A percentile compares a stretch with the other conserved stretches of the same genome.
These are phyloP conservation scores for Mesoclemmys tuberculata DNA, from an alignment of 2,113 vertebrate genomes.

Conservation along the genomic window DNA sequence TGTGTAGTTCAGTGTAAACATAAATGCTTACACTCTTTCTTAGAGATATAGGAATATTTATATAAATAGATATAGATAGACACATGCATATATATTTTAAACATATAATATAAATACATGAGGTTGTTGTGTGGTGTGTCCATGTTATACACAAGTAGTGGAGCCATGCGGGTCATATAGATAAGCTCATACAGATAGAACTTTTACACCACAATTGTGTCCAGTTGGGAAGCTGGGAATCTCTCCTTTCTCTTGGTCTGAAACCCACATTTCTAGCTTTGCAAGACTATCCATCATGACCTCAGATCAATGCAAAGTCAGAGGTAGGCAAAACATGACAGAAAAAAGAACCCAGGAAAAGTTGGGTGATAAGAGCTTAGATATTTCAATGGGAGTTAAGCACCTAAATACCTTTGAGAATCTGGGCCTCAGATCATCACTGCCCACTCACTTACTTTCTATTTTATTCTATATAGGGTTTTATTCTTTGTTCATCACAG, in stretches of 20 bases:
- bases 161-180: not conserved
- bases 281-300: not conserved
- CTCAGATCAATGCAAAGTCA: not conserved
- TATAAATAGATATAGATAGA: not conserved
- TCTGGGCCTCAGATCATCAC: not conserved
- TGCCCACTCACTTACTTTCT: not conserved
- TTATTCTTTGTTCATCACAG: not conserved
- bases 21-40: constrained; percentile 41
- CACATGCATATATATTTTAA: not conserved
- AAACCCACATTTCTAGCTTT: not conserved
- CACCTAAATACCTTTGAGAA: not conserved
- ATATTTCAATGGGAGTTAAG: not conserved
- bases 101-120: not conserved
- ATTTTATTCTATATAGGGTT: not conserved
- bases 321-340: not conserved
- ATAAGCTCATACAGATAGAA: not conserved
- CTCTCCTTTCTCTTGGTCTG: not conserved
- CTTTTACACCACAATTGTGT: not conserved
- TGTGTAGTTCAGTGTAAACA: constrained; percentile 44
- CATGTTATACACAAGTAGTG: not conserved
- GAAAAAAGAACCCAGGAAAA: not conserved
- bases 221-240: not conserved
- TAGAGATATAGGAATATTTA: constrained; percentile 25
- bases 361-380: not conserved
- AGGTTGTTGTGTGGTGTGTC: not conserved